Evolutionary conservation across 2,113 vertebrate species (phyloP), one percentile per base, ranked within the genome.

Genomic region (Peromyscus polionotus): DNA sequence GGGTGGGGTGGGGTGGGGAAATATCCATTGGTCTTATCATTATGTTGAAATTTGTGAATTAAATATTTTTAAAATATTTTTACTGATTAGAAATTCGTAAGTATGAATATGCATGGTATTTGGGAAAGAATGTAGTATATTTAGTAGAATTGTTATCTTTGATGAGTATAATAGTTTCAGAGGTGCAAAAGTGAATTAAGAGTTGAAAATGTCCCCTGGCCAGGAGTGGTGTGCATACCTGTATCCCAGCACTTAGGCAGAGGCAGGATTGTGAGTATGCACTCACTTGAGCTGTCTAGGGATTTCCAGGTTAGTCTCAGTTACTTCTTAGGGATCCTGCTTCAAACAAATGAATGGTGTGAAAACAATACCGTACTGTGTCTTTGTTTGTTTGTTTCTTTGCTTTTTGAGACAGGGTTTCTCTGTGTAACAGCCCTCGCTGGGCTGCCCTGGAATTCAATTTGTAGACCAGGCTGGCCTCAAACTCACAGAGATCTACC

Each of bases 11-110:
- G 0, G 1, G 39, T 42, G 39, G 5, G 19, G 65, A 67, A 45
- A 33, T 67, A 42, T 86, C 83, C 65, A 11, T 28, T 91, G 24
- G 13, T 54, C 26, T 95, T 70, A 51, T 79, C 33, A 16, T 39
- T 87, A 48, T 81, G 51, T 61, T 80, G 42, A 63, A 68, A 14
- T 73, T 88, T 22, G 22, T 86, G 19, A 92, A 90, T 76, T 95
- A 61, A 93, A 3, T 81, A 72, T 90, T 90, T 96, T 94, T 83
- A 92, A 70, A 75, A 59, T 59, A 33, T 76, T 72, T 81, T 95
- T 39, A 39, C 73, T 72, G n/a, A 20, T 59, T 57, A 95, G n/a
- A 80, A 77, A 80, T 70, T 68, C 9, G 0, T 70, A 91, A 93
- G 83, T 77, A 36, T 16, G 12, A n/a, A 3, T 86, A 20, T 65